These are phyloP conservation scores for Apostichopus parvimensis DNA, from an alignment of 35 echinoderm and acorn worm genomes.

Conservation along the genomic window DNA sequence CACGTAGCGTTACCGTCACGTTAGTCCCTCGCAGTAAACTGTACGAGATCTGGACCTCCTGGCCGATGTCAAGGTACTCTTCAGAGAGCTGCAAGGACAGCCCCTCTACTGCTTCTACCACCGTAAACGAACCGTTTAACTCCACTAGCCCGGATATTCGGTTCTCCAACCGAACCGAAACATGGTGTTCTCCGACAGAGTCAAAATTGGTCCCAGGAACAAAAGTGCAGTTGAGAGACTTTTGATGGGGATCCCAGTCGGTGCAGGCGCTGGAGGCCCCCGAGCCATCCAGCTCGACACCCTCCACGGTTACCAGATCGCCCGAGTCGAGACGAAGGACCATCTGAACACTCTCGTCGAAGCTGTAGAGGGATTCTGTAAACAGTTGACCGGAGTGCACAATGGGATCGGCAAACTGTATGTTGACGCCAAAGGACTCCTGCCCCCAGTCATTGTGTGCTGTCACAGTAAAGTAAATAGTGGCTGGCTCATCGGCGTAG, in stretches of 20 bases:
- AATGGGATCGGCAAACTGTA: constrained; percentile 18
- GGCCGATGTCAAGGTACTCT: background rate
- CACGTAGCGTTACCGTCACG: background rate
- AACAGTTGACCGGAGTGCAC: background rate
- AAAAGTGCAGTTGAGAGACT: constrained; percentile 5
- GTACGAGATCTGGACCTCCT: background rate
- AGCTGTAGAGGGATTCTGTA: background rate
- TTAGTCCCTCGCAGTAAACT: background rate
- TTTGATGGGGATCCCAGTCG: background rate
- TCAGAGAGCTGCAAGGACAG: background rate
- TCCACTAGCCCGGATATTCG: constrained; percentile 2
- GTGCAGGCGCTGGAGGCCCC: background rate
- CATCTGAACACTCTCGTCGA: background rate
- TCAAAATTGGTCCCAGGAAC: background rate
- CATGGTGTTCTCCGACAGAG: background rate
- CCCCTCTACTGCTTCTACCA: background rate
- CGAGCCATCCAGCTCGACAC: background rate
- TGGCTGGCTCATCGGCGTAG: background rate
- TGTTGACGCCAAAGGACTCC: background rate
- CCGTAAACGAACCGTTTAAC: background rate
- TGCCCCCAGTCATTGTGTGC: constrained; percentile 7
- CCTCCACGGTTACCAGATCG: background rate
- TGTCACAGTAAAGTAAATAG: background rate
- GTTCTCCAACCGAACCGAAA: constrained; percentile 7
- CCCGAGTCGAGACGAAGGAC: background rate